A percentile compares a stretch with the other conserved stretches of the same genome.
Conservation (phyloP, 2,797 vertebrate species). For the Chelon auratus region DNA sequence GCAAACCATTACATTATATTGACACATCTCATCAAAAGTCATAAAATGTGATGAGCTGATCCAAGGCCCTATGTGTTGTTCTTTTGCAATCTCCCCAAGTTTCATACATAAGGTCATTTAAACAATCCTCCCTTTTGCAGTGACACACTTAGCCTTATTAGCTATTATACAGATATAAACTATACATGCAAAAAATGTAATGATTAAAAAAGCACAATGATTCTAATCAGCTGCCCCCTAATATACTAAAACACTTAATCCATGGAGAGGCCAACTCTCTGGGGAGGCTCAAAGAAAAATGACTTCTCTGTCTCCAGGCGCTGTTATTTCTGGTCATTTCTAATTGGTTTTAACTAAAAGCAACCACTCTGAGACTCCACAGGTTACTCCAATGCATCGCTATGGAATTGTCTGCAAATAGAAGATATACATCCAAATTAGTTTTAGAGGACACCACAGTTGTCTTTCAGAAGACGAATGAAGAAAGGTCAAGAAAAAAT, state of each 20-base stretch:
- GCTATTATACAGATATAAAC: constrained; percentile 83
- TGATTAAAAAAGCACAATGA: constrained; percentile 88
- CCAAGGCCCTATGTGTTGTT: constrained; percentile 45
- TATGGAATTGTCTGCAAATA: constrained; percentile 87
- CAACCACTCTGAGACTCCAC: constrained; percentile 86
- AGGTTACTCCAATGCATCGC: constrained; percentile 86
- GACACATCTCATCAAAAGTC: constrained; percentile 55
- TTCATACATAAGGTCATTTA: constrained; percentile 83
- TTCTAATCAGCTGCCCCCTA: constrained; percentile 89
- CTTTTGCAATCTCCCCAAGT: constrained; percentile 71
- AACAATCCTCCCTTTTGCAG: constrained; percentile 77
- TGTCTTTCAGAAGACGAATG: constrained; percentile 79
- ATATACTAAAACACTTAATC: constrained; percentile 91
- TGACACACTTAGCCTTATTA: constrained; percentile 86
- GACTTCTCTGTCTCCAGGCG: constrained; percentile 89
- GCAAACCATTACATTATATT: neutral
- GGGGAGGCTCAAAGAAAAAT: constrained; percentile 88
- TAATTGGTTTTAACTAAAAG: constrained; percentile 92
- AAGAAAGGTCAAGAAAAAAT: constrained; percentile 71
- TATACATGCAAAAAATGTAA: constrained; percentile 85
- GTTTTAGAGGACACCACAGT: constrained; percentile 87
- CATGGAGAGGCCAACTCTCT: constrained; percentile 86
- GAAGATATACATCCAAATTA: constrained; percentile 89
- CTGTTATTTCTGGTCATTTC: constrained; percentile 92
- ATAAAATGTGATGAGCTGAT: constrained; percentile 46